Conservation (phyloP, 1,140 invertebrate genomes). For the Trichogramma pretiosum region DNA sequence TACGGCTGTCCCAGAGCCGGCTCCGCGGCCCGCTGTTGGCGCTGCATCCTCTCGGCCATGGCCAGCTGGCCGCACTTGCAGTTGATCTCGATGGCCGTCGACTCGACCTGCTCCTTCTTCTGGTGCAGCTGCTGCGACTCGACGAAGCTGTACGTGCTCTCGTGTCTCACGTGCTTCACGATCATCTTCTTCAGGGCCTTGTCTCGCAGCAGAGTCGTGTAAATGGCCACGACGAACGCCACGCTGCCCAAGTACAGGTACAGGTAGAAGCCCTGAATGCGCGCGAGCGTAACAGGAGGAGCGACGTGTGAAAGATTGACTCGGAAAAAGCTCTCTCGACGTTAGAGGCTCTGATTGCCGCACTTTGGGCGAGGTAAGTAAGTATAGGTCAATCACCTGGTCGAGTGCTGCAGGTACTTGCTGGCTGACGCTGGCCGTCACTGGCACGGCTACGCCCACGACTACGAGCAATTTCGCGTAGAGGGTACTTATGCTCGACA, state of each 20-base stretch:
- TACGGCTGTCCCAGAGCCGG: constrained; percentile 14
- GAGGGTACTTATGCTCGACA: constrained; percentile 58
- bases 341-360: too few relatives aligned
- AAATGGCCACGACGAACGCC: constrained; percentile 72
- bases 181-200: constrained; percentile 43
- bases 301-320: too few relatives aligned
- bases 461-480: constrained; percentile 74
- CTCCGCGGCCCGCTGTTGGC: background rate
- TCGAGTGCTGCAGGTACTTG: constrained; percentile 56
- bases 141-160: constrained; percentile 22
- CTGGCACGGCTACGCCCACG: constrained; percentile 62
- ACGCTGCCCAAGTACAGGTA: constrained; percentile 73
- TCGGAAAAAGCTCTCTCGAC: too few relatives aligned
- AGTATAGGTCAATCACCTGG: constrained; percentile 42
- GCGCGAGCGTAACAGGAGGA: too few relatives aligned
- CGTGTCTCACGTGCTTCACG: constrained; percentile 27
- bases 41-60: background rate
- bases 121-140: background rate
- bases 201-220: constrained; percentile 60
- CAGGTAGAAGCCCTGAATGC: constrained; percentile 75
- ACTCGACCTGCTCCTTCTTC: too few relatives aligned
- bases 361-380: background rate
- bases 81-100: too few relatives aligned
- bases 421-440: constrained; percentile 60
- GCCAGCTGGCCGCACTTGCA: too few relatives aligned